These are phyloP conservation scores for Podiceps cristatus DNA, from an alignment of 2,113 vertebrate species.

Conservation along the genomic window DNA sequence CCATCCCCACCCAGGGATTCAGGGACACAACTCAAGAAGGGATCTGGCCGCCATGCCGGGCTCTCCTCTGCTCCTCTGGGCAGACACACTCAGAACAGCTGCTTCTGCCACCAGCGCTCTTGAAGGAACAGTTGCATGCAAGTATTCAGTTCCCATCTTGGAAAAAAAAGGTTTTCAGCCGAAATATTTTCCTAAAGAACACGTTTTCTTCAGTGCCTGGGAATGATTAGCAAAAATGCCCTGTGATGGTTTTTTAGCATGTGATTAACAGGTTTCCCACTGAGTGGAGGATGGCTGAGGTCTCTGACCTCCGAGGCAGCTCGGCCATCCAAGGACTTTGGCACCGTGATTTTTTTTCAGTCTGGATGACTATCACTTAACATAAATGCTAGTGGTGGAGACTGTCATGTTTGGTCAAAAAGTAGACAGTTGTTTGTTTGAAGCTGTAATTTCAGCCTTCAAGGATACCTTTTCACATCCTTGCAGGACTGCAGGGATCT, in stretches of 20 bases:
- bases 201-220: background rate
- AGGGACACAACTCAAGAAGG: background rate
- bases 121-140: background rate
- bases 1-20: background rate
- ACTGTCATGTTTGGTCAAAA: background rate
- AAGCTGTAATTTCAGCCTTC: conserved; percentile 7
- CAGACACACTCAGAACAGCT: background rate
- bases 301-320: background rate
- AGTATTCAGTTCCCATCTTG: background rate
- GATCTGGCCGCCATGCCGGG: background rate
- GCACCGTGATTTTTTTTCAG: background rate
- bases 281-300: background rate
- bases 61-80: background rate
- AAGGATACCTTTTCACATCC: background rate
- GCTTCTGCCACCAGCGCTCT: background rate
- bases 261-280: background rate
- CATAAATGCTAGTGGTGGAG: background rate
- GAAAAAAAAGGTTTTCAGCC: background rate
- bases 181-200: background rate
- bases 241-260: background rate
- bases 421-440: background rate
- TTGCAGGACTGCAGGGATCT: background rate
- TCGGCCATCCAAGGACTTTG: background rate
- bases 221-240: background rate
- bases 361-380: background rate